Evolutionary conservation across 2,888 invertebrate species (phyloP).

Genomic region (Brachyptera putata): DNA sequence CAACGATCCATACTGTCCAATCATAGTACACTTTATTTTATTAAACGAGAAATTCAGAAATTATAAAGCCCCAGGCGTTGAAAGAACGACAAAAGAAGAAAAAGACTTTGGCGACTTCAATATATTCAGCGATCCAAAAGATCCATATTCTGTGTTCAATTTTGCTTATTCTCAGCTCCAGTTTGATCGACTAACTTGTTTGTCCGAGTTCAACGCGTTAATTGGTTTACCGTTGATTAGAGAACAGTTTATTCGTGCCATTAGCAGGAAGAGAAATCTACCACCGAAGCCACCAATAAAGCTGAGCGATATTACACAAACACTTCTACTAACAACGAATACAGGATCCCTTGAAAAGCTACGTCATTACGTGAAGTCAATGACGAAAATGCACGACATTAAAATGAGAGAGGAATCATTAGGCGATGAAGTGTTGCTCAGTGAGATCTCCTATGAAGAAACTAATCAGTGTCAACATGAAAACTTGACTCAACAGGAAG

Average conservation of each 20-base stretch:
- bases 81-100: conserved; percentile 43
- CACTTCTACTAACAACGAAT: not conserved
- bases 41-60: conserved; percentile 44
- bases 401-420: not conserved
- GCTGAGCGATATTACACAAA: not conserved
- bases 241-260: conserved; percentile 38
- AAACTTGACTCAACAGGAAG: too few relatives aligned
- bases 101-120: conserved; percentile 44
- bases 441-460: too few relatives aligned
- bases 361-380: not conserved
- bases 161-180: conserved; percentile 44
- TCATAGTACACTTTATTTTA: conserved; percentile 46
- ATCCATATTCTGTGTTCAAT: conserved; percentile 47
- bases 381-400: not conserved
- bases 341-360: not conserved
- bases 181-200: conserved; percentile 44
- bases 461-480: too few relatives aligned
- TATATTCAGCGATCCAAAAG: conserved; percentile 44
- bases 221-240: conserved; percentile 42
- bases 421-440: too few relatives aligned
- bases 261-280: conserved; percentile 35
- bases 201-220: conserved; percentile 46
- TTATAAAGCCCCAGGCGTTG: conserved; percentile 43
- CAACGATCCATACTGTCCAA: conserved; percentile 43
- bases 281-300: not conserved